Evolutionary conservation across 2,797 vertebrate genomes (phyloP).

Genomic region (Rhabdomys pumilio): DNA sequence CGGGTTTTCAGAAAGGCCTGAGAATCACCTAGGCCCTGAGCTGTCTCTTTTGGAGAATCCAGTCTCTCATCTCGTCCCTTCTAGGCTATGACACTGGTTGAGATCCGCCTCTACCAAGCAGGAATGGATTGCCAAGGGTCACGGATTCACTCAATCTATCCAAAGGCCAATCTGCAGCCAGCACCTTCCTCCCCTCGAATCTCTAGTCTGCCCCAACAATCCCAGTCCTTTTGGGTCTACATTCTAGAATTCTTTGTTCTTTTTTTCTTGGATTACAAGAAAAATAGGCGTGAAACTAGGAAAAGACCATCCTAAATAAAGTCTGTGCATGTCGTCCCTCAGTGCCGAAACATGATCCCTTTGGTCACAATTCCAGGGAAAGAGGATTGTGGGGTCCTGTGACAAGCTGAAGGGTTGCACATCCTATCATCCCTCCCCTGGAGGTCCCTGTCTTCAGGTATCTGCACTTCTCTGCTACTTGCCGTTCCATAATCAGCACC

Average conservation of each 20-base stretch:
- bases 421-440: fast-evolving
- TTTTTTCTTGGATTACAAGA: conserved; percentile 30
- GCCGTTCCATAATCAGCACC: conserved; percentile 69
- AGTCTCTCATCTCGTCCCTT: background rate
- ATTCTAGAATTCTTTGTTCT: background rate
- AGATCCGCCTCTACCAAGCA: too few species aligned
- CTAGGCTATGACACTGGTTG: background rate
- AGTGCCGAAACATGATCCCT: fast-evolving
- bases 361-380: background rate
- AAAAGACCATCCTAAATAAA: background rate
- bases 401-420: fast-evolving
- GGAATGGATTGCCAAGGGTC: background rate
- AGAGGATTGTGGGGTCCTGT: fast-evolving
- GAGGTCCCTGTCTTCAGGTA: background rate
- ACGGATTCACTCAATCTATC: background rate
- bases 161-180: fast-evolving
- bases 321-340: background rate
- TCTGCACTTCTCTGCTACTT: background rate
- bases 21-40: background rate
- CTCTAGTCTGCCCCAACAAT: background rate
- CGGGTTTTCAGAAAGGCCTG: conserved; percentile 43
- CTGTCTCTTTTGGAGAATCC: background rate
- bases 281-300: background rate
- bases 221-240: background rate
- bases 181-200: background rate